Evolutionary conservation across 1,140 invertebrate genomes (phyloP).

Genomic region (Drosophila pseudoananassae): DNA sequence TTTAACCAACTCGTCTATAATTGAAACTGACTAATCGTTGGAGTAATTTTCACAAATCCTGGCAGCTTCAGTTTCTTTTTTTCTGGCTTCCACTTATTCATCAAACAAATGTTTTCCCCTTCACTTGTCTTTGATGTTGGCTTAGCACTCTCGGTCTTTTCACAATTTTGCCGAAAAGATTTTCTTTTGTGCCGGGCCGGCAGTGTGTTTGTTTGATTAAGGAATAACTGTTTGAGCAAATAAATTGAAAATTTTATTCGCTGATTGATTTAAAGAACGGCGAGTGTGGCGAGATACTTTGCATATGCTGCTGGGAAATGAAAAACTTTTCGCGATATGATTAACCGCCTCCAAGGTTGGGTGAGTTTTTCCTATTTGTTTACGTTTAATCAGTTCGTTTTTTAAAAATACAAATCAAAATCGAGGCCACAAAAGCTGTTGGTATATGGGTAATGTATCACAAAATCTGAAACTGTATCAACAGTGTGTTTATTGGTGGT

Average conservation of each 20-base stretch:
- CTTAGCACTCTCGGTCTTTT: slow-evolving; percentile 15
- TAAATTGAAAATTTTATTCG: slow-evolving; percentile 67
- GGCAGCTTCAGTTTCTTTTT: background rate
- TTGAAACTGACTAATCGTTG: slow-evolving; percentile 45
- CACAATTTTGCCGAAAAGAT: slow-evolving; percentile 5
- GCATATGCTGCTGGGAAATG: slow-evolving; percentile 58
- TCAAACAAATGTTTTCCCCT: slow-evolving; percentile 24
- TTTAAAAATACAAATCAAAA: slow-evolving; percentile 22
- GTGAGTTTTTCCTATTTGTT: slow-evolving; percentile 17
- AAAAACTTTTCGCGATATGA: slow-evolving; percentile 30
- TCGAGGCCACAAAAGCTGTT: background rate
- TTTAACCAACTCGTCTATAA: slow-evolving; percentile 11
- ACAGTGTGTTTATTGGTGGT: background rate
- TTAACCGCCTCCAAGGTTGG: slow-evolving; percentile 47
- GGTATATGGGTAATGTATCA: background rate
- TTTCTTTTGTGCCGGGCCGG: background rate
- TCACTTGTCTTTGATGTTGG: slow-evolving; percentile 52
- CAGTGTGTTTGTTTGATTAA: slow-evolving; percentile 46
- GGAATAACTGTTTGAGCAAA: slow-evolving; percentile 59
- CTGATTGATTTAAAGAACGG: slow-evolving; percentile 66
- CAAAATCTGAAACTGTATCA: background rate
- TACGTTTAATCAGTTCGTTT: slow-evolving; percentile 15
- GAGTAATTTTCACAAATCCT: slow-evolving; percentile 25
- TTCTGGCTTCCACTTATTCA: background rate
- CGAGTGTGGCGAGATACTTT: slow-evolving; percentile 63